Evolutionary conservation across 2,113 vertebrate species (phyloP), one percentile per base, ranked within the genome.

Genomic region (Notarius lentiginosus): DNA sequence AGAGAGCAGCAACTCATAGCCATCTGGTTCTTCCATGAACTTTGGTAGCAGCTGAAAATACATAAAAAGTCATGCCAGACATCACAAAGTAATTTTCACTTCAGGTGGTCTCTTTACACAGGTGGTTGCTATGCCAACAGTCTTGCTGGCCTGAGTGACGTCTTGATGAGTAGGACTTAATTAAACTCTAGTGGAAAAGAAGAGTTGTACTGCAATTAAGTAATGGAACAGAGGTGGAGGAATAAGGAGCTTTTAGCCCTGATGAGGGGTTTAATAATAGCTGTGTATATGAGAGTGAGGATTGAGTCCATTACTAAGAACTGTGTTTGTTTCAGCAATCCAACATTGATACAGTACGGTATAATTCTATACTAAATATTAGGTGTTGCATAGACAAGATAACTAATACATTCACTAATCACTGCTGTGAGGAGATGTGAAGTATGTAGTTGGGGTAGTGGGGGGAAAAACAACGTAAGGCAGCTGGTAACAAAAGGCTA

Each of bases 221-320:
- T 53, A 53, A 55, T 80, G 20, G 27, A 14, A 53, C 27, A 15
- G 41, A 73, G 84, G 86, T 61, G 53, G 58, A 22, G 8, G 66
- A 79, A 87, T 70, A 77, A 34, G 81, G 85, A 61, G 24, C 79
- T 82, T 68, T 80, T 79, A 58, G 77, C 90, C 81, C 84, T 86
- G 68, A 84, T 88, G 90, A 88, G 85, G 27, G 80, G 89, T 84
- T 92, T 91, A 91, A 91, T 88, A 90, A 86, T 79, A 51, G 11
- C 47, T 56, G 17, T 73, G 80, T 82, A 70, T 79, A 85, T 22
- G 30, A 53, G 68, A 82, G 60, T 2, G 14, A 7, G 5, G 49
- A 24, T 5, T n/a, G 24, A n/a, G 49, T 7, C 24, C 24, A 7
- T 77, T 55, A 53, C 18, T 47, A 47, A 75, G 72, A 75, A 22